phyloP scores from a whole-genome alignment of 2,113 vertebrate genomes.

The Phocoena sinus region DNA sequence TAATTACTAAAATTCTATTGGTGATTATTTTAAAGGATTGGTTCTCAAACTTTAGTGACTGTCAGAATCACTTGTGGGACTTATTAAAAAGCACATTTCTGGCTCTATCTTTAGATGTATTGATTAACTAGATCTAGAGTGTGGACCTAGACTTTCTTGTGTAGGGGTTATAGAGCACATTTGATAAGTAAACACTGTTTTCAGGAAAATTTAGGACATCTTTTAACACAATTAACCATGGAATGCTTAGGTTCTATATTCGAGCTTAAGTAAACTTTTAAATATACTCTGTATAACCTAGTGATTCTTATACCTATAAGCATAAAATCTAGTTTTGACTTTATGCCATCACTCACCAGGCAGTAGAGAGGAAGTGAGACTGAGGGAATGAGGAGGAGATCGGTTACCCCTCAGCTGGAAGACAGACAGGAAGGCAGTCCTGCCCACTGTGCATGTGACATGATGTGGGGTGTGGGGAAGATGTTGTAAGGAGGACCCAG shows the following conservation, averaged over 20 bases:
- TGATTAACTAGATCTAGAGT: not conserved
- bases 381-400: not conserved
- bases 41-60: not conserved
- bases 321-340: not conserved
- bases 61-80: not conserved
- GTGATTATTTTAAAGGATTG: conserved; percentile 3
- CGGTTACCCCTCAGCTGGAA: not conserved
- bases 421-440: not conserved
- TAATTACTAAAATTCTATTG: not conserved
- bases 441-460: not conserved
- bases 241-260: not conserved
- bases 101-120: not conserved
- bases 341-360: not conserved
- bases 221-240: not conserved
- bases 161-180: not conserved
- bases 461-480: not conserved
- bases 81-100: not conserved
- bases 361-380: not conserved
- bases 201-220: not conserved
- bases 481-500: not conserved
- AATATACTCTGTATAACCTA: not conserved
- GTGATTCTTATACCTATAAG: not conserved
- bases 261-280: conserved; percentile 9
- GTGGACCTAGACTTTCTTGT: not conserved
- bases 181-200: not conserved